Base-by-base conservation (phyloP, 2,797 vertebrate genomes). In the Lacerta viridis region DNA sequence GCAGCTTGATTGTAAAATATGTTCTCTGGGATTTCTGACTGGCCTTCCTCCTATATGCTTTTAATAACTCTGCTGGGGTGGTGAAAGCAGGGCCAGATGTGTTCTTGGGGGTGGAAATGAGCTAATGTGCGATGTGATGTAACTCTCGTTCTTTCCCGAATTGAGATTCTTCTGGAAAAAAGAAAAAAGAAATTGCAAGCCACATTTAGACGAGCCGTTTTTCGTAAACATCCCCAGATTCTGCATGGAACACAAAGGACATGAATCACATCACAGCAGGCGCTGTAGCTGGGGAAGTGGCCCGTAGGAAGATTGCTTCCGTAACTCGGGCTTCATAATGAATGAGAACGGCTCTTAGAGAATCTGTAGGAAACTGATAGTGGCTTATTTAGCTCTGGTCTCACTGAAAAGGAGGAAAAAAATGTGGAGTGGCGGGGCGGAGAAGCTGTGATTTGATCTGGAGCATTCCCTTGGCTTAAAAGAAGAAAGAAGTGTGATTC, bases 341-440 rank as follows among this genome's bases (percentile, higher is more conserved):
- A 95, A 95, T 94, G 92, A 95, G 93, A 94, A 84, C 79, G 89
- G 83, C 93, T 94, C 90, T 90, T 89, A 86, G 74, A 77, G 94
- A 93, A 93, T 95, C 96, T 97, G 97, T 95, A 95, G 96, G 96
- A 97, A 97, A 96, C 87, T 96, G 97, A 97, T 97, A 97, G 96
- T 95, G 86, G 91, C 91, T 93, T 90, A 95, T 95, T 96, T 95
- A 95, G 93, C 92, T 94, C 43, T 84, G 94, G 84, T 89, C 95
- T 94, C 90, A 61, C 93, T 93, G 92, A 93, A 88, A 92, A n/a
- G 46, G 46, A 55, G 27, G 7, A 25, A 29, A 25, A 29, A 20
- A 43, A 20, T 11, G 33, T 9, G 39, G 74, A 20, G 2, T 6
- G 59, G 59, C 7, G 23, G 20, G 2, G 7, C n/a, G 39, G 15